Evolutionary conservation across 2,113 vertebrate genomes (phyloP).

Genomic region (Gracilinanus agilis): DNA sequence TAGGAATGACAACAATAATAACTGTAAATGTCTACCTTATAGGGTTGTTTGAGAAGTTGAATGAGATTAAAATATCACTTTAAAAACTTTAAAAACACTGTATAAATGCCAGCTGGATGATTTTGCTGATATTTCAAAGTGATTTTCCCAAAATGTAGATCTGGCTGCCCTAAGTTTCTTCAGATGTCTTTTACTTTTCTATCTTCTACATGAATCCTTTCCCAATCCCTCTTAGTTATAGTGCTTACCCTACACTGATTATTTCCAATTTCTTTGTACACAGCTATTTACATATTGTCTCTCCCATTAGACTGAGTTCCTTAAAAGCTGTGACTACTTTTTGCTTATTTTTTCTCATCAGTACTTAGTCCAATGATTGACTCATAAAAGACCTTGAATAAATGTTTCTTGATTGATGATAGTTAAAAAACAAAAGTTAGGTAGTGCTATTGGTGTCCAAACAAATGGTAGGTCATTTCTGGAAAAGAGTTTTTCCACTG

Average conservation of each 20-base stretch:
- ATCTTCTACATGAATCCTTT: neutral
- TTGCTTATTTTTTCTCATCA: neutral
- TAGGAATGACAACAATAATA: neutral
- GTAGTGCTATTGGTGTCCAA: neutral
- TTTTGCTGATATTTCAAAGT: neutral
- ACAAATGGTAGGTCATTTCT: neutral
- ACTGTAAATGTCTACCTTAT: no score
- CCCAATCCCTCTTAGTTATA: neutral
- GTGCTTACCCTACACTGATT: neutral
- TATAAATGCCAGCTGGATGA: neutral
- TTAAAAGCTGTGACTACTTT: neutral
- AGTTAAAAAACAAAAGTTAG: neutral
- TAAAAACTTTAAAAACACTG: neutral
- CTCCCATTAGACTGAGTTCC: neutral
- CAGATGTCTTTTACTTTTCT: neutral
- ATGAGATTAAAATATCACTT: neutral
- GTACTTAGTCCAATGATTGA: neutral
- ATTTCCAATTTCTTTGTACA: neutral
- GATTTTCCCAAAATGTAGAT: neutral
- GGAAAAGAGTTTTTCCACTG: neutral
- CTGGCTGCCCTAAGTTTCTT: neutral
- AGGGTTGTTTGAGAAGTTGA: neutral
- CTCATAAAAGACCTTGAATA: neutral
- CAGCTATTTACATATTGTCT: neutral
- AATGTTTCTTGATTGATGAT: neutral